Evolutionary conservation across 2,113 vertebrate species (phyloP), one percentile per base, ranked within the genome.

Genomic region (Nesogale talazaci): DNA sequence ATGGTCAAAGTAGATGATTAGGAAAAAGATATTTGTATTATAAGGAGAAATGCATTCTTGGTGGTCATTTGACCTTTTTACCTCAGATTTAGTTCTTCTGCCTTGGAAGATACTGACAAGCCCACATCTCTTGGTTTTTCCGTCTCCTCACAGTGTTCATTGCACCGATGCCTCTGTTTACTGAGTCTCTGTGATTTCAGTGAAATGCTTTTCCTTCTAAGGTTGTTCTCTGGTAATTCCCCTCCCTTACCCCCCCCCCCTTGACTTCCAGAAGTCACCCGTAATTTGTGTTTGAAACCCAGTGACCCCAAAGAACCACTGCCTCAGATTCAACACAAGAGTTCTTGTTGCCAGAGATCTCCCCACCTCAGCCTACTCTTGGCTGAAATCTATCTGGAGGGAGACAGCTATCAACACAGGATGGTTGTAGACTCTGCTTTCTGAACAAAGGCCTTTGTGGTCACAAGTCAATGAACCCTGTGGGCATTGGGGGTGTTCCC

Each of bases 401-500:
- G 59, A 82, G 79, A 83, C 46, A 52, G 46, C 46, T 7, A 8
- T 52, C 46, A 52, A 9, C 9, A 52, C 14, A 2, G 34, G 17
- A 15, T 63, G 40, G 16, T n/a, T 17, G 95, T 65, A 29, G 42
- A 20, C 29, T 95, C 75, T 90, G 4, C 36, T 93, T 93, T 70
- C 56, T 87, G 40, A 63, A 80, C 52, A 80, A 89, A 63, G 52
- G 5, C 56, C 27, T 52, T 27, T 0, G 2, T 67, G 19, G n/a
- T 76, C 7, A 3, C 92, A n/a, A 56, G 27, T 82, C 81, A 92
- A 23, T 56, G 16, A 34, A 56, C 4, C 3, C 16, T 92, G 25
- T 85, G 92, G 87, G 38, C 34, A 27, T 84, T 87, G 78, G 94
- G 42, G 90, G 38, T 93, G 25, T 93, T 6, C 93, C 34, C 83